These are phyloP conservation scores for Rhopalosiphum nymphaeae DNA, from an alignment of 2,888 invertebrate species.

Conservation along the genomic window DNA sequence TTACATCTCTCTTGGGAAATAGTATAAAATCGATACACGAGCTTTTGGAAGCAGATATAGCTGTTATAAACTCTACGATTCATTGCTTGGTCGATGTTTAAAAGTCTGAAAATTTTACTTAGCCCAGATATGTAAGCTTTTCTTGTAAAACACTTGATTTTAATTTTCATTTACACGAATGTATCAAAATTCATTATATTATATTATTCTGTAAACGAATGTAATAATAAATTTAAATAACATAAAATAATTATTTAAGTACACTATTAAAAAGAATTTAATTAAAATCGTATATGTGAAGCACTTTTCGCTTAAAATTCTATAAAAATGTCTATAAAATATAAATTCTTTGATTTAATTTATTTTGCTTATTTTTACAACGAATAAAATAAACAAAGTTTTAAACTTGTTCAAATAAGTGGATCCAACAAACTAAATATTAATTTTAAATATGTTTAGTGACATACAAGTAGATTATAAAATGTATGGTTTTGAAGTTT, in stretches of 20 bases:
- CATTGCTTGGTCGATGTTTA: constrained; percentile 8
- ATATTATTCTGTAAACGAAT: neutral
- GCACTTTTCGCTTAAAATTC: neutral
- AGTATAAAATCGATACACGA: constrained; percentile 52
- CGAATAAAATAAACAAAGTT: neutral
- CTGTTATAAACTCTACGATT: constrained; percentile 20
- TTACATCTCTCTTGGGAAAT: constrained; percentile 45
- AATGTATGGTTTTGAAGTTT: neutral
- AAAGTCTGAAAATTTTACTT: neutral
- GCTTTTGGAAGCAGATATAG: constrained; percentile 28
- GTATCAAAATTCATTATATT: neutral
- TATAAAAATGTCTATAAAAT: neutral
- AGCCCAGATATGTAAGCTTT: neutral
- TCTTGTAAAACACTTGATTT: neutral
- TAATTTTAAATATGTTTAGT: neutral
- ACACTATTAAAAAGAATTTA: neutral
- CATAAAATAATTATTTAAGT: neutral
- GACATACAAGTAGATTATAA: neutral
- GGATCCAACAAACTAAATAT: neutral
- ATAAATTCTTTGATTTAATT: neutral
- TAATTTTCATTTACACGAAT: neutral
- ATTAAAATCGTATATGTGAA: neutral
- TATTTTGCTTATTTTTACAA: neutral
- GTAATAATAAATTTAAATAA: neutral
- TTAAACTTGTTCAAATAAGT: neutral